Base-by-base conservation (phyloP, 2,797 vertebrate genomes). In the Emys orbicularis region DNA sequence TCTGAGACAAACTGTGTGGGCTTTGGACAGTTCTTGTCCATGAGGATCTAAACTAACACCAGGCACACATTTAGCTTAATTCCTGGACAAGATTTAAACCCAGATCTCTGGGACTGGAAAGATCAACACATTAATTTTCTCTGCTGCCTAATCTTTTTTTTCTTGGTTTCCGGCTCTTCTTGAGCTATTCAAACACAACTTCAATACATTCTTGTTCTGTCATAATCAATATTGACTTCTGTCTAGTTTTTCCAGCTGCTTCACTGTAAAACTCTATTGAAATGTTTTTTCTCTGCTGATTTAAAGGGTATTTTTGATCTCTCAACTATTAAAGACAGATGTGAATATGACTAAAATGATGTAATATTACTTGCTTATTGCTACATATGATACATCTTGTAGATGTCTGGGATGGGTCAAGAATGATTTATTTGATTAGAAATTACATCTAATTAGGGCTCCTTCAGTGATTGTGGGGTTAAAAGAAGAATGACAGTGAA, bases 151-250 rank as follows among this genome's bases (percentile, higher is more conserved):
- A 95, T n/a, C 56, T 93, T 87, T 96, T 86, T 80, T 59, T 88
- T 86, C 68, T 94, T 84, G 41, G 41, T 84, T 92, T 88, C 37
- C 65, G 56, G n/a, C 65, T 90, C n/a, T 87, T 11, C 34, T 93
- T 93, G 74, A 76, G 47, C 31, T 90, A 54, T n/a, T 90, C 53
- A 91, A 87, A 86, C 72, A 88, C 49, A 80, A 79, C 90, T 92
- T 94, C 50, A 87, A 86, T 93, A 89, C 56, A 86, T 57, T 88
- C 18, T 88, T 79, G 81, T 89, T 91, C 52, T 88, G 49, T 83
- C 52, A 87, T 65, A 89, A 76, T 61, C 94, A 90, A 27, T 90
- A 87, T 34, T 90, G 89, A 23, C 41, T 94, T 94, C 59, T 92
- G 56, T 31, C 23, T 49, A 81, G 13, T 18, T 86, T 91, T 25